phyloP scores from a whole-genome alignment of 2,888 invertebrate genomes.

The Melanophora roralis region DNA sequence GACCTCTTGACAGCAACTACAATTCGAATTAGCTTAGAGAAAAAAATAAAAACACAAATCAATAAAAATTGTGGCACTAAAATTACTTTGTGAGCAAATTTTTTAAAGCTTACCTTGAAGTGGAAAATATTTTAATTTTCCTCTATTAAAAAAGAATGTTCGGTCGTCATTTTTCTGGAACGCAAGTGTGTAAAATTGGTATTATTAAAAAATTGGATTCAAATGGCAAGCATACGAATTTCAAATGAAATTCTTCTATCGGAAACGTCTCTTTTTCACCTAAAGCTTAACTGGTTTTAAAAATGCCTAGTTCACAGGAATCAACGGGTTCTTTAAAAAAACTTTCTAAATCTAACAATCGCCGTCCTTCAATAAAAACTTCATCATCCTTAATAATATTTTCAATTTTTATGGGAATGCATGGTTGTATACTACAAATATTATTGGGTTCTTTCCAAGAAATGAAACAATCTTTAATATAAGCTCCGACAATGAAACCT shows the following conservation, averaged over 20 bases:
- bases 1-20: not conserved
- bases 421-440: not conserved
- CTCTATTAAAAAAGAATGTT: not conserved
- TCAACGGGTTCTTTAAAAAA: constrained; percentile 34
- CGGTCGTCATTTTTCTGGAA: constrained; percentile 20
- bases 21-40: not conserved
- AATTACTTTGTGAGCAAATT: not conserved
- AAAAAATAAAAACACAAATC: constrained; percentile 1
- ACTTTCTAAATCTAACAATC: constrained; percentile 21
- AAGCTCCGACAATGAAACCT: not conserved
- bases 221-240: constrained; percentile 18
- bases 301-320: constrained; percentile 23
- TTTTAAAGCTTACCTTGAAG: not conserved
- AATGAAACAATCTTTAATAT: constrained; percentile 7
- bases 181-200: constrained; percentile 22
- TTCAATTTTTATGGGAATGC: constrained; percentile 30
- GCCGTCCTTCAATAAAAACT: constrained; percentile 25
- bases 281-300: constrained; percentile 20
- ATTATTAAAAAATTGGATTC: constrained; percentile 13
- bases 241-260: constrained; percentile 13
- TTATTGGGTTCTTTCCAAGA: constrained; percentile 15
- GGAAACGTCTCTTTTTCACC: constrained; percentile 34
- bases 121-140: not conserved
- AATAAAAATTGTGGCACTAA: not conserved
- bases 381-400: constrained; percentile 7